phyloP scores from a whole-genome alignment of 2,113 vertebrate genomes.

The Acrocephalus arundinaceus region DNA sequence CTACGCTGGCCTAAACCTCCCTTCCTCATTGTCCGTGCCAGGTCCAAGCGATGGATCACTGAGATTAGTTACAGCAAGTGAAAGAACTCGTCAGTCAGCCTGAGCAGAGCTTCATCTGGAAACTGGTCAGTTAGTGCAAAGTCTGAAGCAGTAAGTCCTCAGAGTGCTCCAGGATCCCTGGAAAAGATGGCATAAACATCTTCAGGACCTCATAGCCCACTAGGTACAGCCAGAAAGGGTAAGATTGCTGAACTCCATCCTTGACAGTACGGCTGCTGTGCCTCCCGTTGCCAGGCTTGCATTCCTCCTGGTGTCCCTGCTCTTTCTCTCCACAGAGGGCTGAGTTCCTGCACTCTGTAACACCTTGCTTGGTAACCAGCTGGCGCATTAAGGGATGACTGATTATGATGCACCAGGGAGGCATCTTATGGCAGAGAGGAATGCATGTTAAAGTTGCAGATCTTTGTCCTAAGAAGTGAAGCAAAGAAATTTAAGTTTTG shows the following conservation, averaged over 20 bases:
- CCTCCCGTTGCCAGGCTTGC: background rate
- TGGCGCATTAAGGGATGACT: background rate
- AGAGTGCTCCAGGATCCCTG: background rate
- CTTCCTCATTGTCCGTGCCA: fast-evolving
- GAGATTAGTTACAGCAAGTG: background rate
- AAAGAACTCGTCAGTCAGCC: background rate
- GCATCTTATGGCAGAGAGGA: background rate
- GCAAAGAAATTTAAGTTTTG: background rate
- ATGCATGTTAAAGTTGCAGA: background rate
- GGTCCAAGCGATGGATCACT: background rate
- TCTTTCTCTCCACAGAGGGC: background rate
- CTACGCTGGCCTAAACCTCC: background rate
- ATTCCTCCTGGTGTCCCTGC: background rate
- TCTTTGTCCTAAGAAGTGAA: background rate
- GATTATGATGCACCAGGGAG: background rate
- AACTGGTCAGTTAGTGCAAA: background rate
- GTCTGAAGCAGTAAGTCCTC: background rate
- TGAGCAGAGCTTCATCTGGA: background rate
- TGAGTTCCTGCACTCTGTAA: background rate
- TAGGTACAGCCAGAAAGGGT: background rate
- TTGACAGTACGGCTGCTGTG: background rate
- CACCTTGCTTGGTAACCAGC: background rate
- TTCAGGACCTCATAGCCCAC: background rate
- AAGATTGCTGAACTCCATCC: background rate
- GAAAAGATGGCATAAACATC: background rate